A percentile compares a stretch with the other conserved stretches of the same genome.
These are phyloP conservation scores for Eilema sororculum DNA, from an alignment of 2,888 invertebrate genomes.

Conservation along the genomic window DNA sequence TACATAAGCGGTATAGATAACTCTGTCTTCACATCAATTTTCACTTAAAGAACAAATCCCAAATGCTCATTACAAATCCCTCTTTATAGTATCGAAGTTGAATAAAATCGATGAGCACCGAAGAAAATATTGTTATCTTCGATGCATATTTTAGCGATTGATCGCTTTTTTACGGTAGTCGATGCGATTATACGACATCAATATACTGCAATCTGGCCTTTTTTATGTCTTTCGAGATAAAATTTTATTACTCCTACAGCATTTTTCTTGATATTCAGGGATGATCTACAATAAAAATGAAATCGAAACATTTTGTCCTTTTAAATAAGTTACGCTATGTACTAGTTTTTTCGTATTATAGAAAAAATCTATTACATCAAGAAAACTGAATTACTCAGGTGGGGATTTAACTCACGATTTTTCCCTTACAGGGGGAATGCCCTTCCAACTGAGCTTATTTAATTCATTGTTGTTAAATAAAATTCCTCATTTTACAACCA, in stretches of 20 bases:
- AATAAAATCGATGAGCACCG: conserved; percentile 8
- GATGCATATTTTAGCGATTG: conserved; percentile 50
- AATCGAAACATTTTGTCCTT: conserved; percentile 30
- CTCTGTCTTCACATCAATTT: background rate
- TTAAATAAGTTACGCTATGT: conserved; percentile 5
- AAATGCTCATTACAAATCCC: background rate
- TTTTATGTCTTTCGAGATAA: conserved; percentile 46
- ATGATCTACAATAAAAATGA: conserved; percentile 42
- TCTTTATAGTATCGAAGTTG: background rate
- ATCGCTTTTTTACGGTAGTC: conserved; percentile 47
- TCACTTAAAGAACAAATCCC: background rate
- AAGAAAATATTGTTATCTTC: conserved; percentile 29
- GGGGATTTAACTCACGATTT: no score
- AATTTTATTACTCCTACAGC: conserved; percentile 43
- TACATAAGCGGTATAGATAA: no score
- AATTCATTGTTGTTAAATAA: no score
- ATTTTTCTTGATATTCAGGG: conserved; percentile 46
- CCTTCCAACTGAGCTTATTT: no score
- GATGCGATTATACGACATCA: conserved; percentile 51
- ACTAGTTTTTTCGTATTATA: no score
- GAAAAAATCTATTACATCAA: no score
- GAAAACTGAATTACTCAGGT: no score
- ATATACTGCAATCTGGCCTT: conserved; percentile 51
- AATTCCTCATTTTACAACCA: no score
- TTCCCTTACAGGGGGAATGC: no score